A percentile compares a stretch with the other conserved stretches of the same genome.
These are phyloP conservation scores for Ochropleura plecta DNA, from an alignment of 2,888 invertebrate genomes.

Conservation along the genomic window DNA sequence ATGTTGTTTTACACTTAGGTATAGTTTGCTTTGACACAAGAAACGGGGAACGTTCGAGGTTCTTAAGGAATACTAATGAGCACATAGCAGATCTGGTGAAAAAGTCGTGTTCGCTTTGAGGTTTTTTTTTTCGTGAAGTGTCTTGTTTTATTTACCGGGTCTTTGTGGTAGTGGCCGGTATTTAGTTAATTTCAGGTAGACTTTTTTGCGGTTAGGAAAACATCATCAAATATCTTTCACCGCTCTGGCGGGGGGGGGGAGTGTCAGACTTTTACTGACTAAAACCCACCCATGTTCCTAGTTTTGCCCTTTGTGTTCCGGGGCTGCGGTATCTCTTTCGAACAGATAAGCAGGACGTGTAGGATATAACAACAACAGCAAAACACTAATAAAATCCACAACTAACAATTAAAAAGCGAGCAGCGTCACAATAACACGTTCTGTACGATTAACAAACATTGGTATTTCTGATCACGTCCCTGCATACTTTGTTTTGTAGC, in stretches of 20 bases:
- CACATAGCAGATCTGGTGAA: neutral
- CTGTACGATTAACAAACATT: slow-evolving; percentile 40
- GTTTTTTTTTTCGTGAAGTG: neutral
- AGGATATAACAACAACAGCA: neutral
- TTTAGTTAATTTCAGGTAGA: neutral
- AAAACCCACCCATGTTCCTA: too few species aligned
- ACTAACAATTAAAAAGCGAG: slow-evolving; percentile 1
- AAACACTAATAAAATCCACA: slow-evolving; percentile 8
- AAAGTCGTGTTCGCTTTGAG: neutral
- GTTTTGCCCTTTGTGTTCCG: too few species aligned
- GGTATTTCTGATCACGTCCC: slow-evolving; percentile 38
- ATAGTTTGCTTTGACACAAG: slow-evolving; percentile 19
- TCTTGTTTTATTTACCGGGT: neutral
- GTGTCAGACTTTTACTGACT: too few species aligned
- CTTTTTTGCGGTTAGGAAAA: too few species aligned
- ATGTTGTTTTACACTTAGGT: slow-evolving; percentile 16
- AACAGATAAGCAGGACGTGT: too few species aligned
- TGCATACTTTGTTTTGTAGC: slow-evolving; percentile 10
- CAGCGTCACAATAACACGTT: neutral
- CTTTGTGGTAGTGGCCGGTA: too few species aligned
- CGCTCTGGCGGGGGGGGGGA: too few species aligned
- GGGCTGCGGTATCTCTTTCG: too few species aligned
- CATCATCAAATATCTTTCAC: too few species aligned
- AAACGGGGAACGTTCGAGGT: neutral
- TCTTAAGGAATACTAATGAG: slow-evolving; percentile 34